Conservation (phyloP, 2,888 invertebrate genomes). For the Endomychus coccineus region DNA sequence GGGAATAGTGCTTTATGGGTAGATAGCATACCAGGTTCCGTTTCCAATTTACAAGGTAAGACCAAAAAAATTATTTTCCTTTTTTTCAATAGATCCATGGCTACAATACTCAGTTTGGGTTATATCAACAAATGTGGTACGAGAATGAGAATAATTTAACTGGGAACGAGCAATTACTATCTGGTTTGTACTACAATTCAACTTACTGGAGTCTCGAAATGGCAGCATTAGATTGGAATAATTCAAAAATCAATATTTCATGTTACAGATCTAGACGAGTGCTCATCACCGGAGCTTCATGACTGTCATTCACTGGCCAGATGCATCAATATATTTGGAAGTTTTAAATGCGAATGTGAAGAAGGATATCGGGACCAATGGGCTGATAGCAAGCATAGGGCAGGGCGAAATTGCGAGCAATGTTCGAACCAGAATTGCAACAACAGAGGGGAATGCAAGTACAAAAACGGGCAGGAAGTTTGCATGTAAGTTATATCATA, state of each 20-base stretch:
- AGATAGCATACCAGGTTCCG: slow-evolving; percentile 70
- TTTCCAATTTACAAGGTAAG: slow-evolving; percentile 64
- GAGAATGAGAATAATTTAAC: too few species aligned
- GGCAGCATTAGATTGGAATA: too few species aligned
- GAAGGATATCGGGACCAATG: slow-evolving; percentile 70
- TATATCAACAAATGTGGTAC: too few species aligned
- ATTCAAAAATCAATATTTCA: background rate
- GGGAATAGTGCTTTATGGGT: slow-evolving; percentile 82
- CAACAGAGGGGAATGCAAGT: slow-evolving; percentile 77
- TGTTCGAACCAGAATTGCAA: slow-evolving; percentile 75
- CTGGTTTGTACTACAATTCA: too few species aligned
- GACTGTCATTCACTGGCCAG: slow-evolving; percentile 74
- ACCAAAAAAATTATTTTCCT: background rate
- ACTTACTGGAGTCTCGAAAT: too few species aligned
- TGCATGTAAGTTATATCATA: slow-evolving; percentile 61
- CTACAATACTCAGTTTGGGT: too few species aligned
- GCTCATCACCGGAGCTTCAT: slow-evolving; percentile 70
- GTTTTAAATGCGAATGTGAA: slow-evolving; percentile 69
- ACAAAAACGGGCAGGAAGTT: slow-evolving; percentile 63
- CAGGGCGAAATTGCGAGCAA: slow-evolving; percentile 70
- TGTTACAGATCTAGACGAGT: slow-evolving; percentile 75
- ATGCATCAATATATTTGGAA: slow-evolving; percentile 80
- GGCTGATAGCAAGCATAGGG: slow-evolving; percentile 55
- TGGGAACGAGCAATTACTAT: too few species aligned
- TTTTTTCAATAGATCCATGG: background rate